Percentiles rank a stretch among this genome's conserved stretches.
Conservation (phyloP, 2,888 invertebrate genomes). For the Thymelicus lineola region DNA sequence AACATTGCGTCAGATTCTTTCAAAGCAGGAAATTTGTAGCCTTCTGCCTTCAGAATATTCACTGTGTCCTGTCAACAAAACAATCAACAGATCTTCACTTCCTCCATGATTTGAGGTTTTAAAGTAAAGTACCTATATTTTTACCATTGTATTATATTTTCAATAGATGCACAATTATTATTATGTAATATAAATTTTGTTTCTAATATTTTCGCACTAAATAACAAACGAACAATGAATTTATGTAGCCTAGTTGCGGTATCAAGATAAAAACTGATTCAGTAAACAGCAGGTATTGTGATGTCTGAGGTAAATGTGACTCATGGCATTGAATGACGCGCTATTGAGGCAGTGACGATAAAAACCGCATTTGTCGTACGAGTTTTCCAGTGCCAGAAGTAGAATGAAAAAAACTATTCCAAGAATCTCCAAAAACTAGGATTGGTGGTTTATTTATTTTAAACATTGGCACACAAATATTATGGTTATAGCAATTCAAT, state of each 20-base stretch:
- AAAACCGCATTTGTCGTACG: constrained; percentile 16
- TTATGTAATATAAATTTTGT: background rate
- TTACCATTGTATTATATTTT: constrained; percentile 1
- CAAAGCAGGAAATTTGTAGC: constrained; percentile 94
- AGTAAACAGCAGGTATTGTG: constrained; percentile 28
- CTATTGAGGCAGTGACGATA: constrained; percentile 16
- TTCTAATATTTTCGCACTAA: background rate
- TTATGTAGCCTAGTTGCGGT: constrained; percentile 10
- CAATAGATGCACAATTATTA: background rate
- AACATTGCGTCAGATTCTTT: constrained; percentile 99
- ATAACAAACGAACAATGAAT: constrained; percentile 8
- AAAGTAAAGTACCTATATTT: background rate
- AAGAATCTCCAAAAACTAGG: too few species aligned
- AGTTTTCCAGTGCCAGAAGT: background rate
- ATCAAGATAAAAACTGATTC: constrained; percentile 34
- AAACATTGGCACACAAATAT: too few species aligned
- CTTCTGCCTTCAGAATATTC: constrained; percentile 97
- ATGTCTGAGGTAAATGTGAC: constrained; percentile 34
- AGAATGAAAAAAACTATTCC: background rate
- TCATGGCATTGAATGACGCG: constrained; percentile 40
- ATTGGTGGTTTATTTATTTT: too few species aligned
- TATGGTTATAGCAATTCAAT: background rate
- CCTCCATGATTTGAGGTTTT: background rate
- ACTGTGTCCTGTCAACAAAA: constrained; percentile 91
- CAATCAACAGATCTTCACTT: background rate